Evolutionary conservation across 2,888 invertebrate genomes (phyloP).

Genomic region (Standfussiana lucernea): DNA sequence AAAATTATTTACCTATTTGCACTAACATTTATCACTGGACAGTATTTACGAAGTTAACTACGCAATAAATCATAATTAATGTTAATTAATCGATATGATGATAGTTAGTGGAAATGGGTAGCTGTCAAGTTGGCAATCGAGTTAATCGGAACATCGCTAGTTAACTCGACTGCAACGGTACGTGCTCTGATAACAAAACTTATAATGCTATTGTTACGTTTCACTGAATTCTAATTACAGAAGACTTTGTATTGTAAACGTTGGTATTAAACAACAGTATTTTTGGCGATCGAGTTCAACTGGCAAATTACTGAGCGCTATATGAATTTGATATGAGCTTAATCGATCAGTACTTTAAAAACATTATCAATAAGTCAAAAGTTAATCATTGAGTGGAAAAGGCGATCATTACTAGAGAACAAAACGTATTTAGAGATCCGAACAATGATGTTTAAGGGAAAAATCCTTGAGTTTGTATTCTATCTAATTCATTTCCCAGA

Average conservation of each 20-base stretch:
- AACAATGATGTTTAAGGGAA: no score
- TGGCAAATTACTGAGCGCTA: neutral
- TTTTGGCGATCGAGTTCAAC: neutral
- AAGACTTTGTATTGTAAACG: neutral
- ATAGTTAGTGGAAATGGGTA: conserved; percentile 30
- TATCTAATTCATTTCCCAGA: neutral
- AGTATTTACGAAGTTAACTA: conserved; percentile 9
- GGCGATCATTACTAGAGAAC: neutral
- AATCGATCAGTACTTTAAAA: neutral
- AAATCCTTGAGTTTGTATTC: no score
- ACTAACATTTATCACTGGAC: conserved; percentile 22
- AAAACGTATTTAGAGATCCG: no score
- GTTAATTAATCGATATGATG: conserved; percentile 44
- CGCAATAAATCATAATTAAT: conserved; percentile 20
- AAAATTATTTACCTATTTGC: conserved; percentile 18
- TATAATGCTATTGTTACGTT: conserved; percentile 35
- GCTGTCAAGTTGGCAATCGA: conserved; percentile 47
- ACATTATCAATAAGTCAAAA: neutral
- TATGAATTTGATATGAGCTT: neutral
- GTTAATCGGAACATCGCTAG: conserved; percentile 35
- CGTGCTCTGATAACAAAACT: conserved; percentile 55
- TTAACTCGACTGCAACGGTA: conserved; percentile 28
- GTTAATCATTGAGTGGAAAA: neutral
- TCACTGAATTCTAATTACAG: conserved; percentile 34
- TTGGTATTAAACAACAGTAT: neutral